Base-by-base conservation (phyloP, 1,140 invertebrate genomes). In the Ceratosolen fusciceps region DNA sequence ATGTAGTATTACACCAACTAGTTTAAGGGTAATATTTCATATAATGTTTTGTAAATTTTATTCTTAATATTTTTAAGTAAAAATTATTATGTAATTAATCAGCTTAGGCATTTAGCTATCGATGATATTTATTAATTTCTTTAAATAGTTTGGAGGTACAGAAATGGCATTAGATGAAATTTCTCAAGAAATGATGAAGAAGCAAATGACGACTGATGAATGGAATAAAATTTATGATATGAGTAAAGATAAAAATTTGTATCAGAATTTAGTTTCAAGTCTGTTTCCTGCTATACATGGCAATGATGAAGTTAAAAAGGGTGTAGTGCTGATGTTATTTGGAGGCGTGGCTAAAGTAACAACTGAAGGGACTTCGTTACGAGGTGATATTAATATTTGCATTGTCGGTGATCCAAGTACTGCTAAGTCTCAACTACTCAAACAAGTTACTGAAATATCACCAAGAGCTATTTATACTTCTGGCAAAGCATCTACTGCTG, bases 321-420 rank as follows among this genome's bases (percentile, higher is more conserved):
- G 96, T 1, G 95, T 99, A 75, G 91, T 99, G 1, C 88, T 99
- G 12, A 99, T 99, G 96, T 88, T 99, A 34, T 99, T 99, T 91
- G 98, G 98, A 52, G 99, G 99, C 3, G 98, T 99, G 14, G 93
- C 95, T 0, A 99, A 99, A 90, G 95, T 93, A n/a, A 99, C 98
- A 0, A 90, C 93, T 34, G 98, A 99, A 92, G 95, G 95, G 62
- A 96, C 95, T 3, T 93, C 94, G 0, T 92, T 99, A 0, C 92
- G 98, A 87, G 99, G 99, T 29, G 99, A 99, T 86, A 95, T 99
- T 74, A 99, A 99, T 88, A 95, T 98, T 78, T 99, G 98, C 87
- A 95, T 99, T 82, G 98, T 99, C 37, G 99, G 99, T 14, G 99
- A 99, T 92, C 99, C 99, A 0, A 98, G 97, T 88, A 99, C 98